Base-by-base conservation (phyloP, 2,888 invertebrate genomes). In the Agrypnus murinus region DNA sequence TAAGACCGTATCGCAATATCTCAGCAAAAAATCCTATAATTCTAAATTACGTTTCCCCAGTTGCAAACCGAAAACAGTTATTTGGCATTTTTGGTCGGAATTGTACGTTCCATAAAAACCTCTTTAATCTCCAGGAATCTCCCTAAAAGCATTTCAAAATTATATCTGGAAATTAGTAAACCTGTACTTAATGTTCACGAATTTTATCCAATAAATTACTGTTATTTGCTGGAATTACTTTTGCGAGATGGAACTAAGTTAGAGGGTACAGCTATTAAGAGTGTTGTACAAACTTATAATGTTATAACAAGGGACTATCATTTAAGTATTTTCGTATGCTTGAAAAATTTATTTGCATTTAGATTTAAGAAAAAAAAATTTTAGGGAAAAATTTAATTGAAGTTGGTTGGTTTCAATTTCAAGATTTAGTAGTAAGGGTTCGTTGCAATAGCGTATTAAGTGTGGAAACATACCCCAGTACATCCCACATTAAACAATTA, bases 21-120 rank as follows among this genome's bases (percentile, higher is more conserved):
- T 48, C 34, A 55, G 36, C 55, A 17, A 55, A 55, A 53, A 55
- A 55, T 17, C 15, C 36, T 55, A 55, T 55, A 55, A 55, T 55
- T 36, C 34, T 17, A 55, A 55, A 55, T 55, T 55, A 55, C 10
- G 36, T 55, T 53, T 55, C 55, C 36, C 34, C 32, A 3, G 25
- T 34, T 36, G 34, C 55, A 36, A 34, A 36, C 55, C 15, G 14
- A 55, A 55, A 55, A 15, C 50, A 50, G 50, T 50, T 50, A 50
- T 50, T 50, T 31, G 31, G 50, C 25, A 14, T 31, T 46, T 50
- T 50, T 12, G n/a, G n/a, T n/a, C n/a, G 4, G 31, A 50, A 50
- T 50, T 50, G 31, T 55, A 55, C 36, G 25, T 48, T 48, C 15
- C 55, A 36, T 36, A 55, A 50, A 25, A 55, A 55, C 36, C 36